Percentiles rank a stretch among this genome's conserved stretches.
Conservation (phyloP, 2,888 invertebrate species). For the Clostera curtula region DNA sequence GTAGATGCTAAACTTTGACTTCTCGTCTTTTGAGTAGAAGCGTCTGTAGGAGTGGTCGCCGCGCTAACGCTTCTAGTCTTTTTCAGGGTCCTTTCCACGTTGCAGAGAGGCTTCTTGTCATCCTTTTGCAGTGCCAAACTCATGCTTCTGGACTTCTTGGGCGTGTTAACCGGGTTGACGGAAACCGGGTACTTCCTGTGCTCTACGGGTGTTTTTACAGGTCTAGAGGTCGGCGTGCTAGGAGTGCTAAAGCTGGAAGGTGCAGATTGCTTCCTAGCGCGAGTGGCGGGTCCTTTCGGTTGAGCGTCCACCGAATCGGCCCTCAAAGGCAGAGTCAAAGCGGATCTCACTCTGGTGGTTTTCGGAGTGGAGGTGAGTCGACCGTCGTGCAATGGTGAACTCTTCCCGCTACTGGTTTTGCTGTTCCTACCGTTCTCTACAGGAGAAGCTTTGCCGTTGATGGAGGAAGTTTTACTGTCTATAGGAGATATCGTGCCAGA, state of each 20-base stretch:
- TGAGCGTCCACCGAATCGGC: conserved; percentile 26
- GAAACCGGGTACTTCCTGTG: conserved; percentile 45
- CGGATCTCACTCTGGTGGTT: conserved; percentile 27
- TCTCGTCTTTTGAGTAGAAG: conserved; percentile 32
- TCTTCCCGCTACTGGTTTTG: conserved; percentile 36
- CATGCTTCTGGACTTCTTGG: conserved; percentile 65
- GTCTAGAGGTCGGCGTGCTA: conserved; percentile 39
- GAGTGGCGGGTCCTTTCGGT: conserved; percentile 27
- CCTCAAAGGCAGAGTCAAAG: conserved; percentile 48
- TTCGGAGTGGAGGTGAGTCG: conserved; percentile 46
- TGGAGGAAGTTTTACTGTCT: conserved; percentile 46
- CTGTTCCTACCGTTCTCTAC: conserved; percentile 27
- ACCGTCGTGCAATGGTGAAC: conserved; percentile 25
- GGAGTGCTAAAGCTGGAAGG: conserved; percentile 56
- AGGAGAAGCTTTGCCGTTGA: conserved; percentile 43
- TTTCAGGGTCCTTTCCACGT: conserved; percentile 44
- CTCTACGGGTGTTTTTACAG: conserved; percentile 44
- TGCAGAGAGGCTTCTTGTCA: conserved; percentile 44
- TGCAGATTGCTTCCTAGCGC: conserved; percentile 55
- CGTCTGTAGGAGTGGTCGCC: conserved; percentile 40
- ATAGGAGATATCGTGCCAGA: conserved; percentile 39
- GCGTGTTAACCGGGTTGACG: conserved; percentile 27
- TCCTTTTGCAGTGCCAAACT: conserved; percentile 45
- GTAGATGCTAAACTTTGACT: conserved; percentile 63
- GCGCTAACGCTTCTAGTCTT: conserved; percentile 31